Evolutionary conservation across 2,888 invertebrate genomes (phyloP).

Genomic region (Ophion ventricosus): DNA sequence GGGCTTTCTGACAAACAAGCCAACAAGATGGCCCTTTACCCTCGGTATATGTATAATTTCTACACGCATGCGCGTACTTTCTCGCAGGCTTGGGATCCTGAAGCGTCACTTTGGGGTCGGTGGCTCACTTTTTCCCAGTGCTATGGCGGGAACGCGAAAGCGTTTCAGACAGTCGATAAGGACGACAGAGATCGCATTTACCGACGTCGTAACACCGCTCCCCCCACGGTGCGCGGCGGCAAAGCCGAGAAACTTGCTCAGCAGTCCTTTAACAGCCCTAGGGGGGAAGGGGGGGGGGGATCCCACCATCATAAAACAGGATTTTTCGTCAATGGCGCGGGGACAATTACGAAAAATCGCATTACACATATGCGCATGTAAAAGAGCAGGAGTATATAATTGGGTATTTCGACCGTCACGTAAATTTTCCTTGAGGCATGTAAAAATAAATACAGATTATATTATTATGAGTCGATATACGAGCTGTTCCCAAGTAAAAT

Average conservation of each 20-base stretch:
- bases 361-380: background rate
- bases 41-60: background rate
- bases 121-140: constrained; percentile 60
- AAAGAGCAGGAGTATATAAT: constrained; percentile 17
- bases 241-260: constrained; percentile 55
- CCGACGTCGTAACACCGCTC: constrained; percentile 67
- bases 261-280: constrained; percentile 23
- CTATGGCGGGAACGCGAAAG: constrained; percentile 64
- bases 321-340: constrained; percentile 9
- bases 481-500: constrained; percentile 38
- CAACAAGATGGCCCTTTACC: constrained; percentile 59
- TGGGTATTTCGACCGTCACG: constrained; percentile 35
- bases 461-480: constrained; percentile 35
- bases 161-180: constrained; percentile 73
- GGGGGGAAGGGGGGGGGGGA: no score
- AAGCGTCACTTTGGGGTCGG: constrained; percentile 28
- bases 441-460: constrained; percentile 47
- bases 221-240: constrained; percentile 38
- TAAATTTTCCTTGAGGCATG: constrained; percentile 27
- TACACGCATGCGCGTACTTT: background rate
- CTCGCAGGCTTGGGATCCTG: background rate
- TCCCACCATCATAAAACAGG: constrained; percentile 25
- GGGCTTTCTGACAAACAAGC: constrained; percentile 64
- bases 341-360: constrained; percentile 17
- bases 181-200: constrained; percentile 67